Evolutionary conservation across 2,888 invertebrate genomes (phyloP), one percentile per base, ranked within the genome.

Genomic region (Ischnura elegans): DNA sequence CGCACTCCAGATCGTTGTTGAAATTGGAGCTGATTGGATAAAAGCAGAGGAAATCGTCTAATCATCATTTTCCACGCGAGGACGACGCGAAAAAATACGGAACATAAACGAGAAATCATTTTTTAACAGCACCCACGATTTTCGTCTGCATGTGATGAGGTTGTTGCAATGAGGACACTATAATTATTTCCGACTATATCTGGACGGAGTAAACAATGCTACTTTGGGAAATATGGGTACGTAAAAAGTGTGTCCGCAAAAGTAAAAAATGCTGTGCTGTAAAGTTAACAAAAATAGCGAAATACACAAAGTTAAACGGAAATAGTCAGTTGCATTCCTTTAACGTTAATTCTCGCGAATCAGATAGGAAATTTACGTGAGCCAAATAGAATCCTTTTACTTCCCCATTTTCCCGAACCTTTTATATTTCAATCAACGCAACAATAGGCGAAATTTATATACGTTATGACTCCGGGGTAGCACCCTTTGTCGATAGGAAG

Each of bases 371-470:
- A n/a, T n/a, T 76, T 76, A 36, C 36, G 76, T 16, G 76, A 13
- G 36, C 36, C 66, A 25, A n/a, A 5, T 29, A 36, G 36, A 36
- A 10, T 76, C 76, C 76, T 10, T 76, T 76, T 36, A 21, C 21
- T 61, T 76, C 4, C n/a, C 76, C 76, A 10, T 0, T 36, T 25
- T 36, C 29, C 36, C 25, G 13, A 21, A 29, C 29, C 76, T 76
- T 76, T 76, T 76, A n/a, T 45, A 45, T 86, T 86, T 86, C 86
- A 86, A 86, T 86, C 86, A 36, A 86, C 45, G 86, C 46, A 86
- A 86, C 86, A 86, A 86, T 86, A 46, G 86, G 86, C 10, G 43
- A 43, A 36, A 21, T 46, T 25, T 21, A 86, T 86, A 86, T 86
- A 86, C n/a, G n/a, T n/a, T n/a, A 86, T 86, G 86, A n/a, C 86